These are phyloP conservation scores for Elephantulus edwardii DNA, from an alignment of 2,113 vertebrate species.

Conservation along the genomic window DNA sequence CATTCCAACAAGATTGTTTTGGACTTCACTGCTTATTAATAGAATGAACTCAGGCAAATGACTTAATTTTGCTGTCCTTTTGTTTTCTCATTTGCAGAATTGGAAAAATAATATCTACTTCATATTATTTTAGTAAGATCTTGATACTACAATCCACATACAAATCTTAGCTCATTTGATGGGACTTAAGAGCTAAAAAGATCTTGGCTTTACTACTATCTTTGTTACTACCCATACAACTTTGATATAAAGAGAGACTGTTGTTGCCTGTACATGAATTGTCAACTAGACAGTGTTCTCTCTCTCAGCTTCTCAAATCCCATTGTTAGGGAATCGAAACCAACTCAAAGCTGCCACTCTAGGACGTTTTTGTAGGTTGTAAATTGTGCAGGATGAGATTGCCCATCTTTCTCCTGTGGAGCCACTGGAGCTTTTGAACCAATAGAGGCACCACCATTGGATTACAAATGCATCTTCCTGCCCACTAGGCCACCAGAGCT, in stretches of 20 bases:
- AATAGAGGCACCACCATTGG: no score
- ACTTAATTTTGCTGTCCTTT: conserved; percentile 4
- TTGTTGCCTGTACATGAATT: neutral
- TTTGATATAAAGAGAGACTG: neutral
- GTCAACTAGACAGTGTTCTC: no score
- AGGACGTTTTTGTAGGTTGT: no score
- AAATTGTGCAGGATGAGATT: no score
- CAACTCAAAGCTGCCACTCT: no score
- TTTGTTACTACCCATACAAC: neutral
- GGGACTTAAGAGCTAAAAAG: neutral
- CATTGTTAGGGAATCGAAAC: no score
- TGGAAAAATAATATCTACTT: conserved; percentile 2
- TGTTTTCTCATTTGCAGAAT: conserved; percentile 23
- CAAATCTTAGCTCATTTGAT: neutral
- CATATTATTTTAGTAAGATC: conserved; percentile 4
- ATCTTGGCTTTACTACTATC: neutral
- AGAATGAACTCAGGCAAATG: neutral
- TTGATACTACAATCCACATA: neutral
- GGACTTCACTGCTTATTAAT: neutral
- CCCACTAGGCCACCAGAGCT: no score
- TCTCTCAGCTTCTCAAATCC: no score
- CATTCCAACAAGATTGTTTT: neutral
- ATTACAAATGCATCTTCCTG: no score
- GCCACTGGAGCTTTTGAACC: no score
- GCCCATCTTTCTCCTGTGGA: no score